Conservation (phyloP, 2,113 vertebrate species). For the Amazona vittata region DNA sequence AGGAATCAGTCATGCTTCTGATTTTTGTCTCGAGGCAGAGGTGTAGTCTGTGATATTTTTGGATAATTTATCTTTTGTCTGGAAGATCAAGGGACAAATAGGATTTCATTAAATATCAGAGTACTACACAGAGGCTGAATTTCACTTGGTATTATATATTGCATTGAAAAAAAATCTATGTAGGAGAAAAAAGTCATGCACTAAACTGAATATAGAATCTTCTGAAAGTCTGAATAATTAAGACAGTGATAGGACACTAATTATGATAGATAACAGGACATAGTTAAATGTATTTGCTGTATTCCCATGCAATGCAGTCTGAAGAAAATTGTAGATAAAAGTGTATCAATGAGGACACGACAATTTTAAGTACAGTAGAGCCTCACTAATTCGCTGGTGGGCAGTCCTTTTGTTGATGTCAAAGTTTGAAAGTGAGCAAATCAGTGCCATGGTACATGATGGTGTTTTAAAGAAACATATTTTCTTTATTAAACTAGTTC, state of each 20-base stretch:
- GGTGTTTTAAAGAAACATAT: neutral
- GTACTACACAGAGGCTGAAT: neutral
- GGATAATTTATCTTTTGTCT: neutral
- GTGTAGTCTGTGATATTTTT: neutral
- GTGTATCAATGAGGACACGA: neutral
- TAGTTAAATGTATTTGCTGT: neutral
- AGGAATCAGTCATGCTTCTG: neutral
- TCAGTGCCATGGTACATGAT: neutral
- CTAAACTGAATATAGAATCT: neutral
- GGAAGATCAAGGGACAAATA: neutral
- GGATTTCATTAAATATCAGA: neutral
- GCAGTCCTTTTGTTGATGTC: neutral
- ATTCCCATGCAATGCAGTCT: neutral
- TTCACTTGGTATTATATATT: neutral
- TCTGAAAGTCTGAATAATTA: neutral
- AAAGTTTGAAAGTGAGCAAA: neutral
- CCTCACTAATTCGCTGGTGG: neutral
- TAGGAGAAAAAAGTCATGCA: neutral
- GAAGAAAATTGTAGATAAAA: neutral
- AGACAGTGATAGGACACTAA: neutral
- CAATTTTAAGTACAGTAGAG: neutral
- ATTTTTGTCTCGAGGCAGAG: neutral
- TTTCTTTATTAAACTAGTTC: neutral
- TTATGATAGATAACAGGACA: neutral
- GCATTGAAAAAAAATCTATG: neutral